A percentile compares a stretch with the other conserved stretches of the same genome.
phyloP scores from a whole-genome alignment of 2,797 vertebrate species.

The Holocentrus rufus region DNA sequence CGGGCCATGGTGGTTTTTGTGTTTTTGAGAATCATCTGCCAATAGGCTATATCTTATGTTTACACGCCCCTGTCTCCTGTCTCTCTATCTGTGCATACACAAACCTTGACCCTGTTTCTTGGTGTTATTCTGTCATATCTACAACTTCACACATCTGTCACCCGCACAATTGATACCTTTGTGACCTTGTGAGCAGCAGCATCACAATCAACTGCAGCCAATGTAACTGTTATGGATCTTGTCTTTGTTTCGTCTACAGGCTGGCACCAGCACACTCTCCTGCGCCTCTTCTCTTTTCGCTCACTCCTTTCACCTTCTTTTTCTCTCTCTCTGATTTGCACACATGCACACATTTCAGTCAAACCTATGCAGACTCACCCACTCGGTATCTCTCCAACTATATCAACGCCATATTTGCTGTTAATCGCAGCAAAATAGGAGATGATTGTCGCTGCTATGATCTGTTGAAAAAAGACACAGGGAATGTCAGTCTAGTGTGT shows the following conservation, averaged over 20 bases:
- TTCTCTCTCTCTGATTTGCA: conserved; percentile 2
- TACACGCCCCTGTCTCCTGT: neutral
- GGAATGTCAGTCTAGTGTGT: neutral
- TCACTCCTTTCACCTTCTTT: neutral
- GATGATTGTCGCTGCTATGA: conserved; percentile 85
- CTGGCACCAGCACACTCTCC: neutral
- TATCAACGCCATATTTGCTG: conserved; percentile 76
- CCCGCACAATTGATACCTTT: neutral
- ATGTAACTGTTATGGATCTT: neutral
- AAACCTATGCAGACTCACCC: conserved; percentile 82
- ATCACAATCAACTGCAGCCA: neutral
- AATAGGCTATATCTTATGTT: neutral
- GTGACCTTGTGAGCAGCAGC: conserved; percentile 16
- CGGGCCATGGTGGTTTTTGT: neutral
- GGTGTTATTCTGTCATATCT: conserved; percentile 8
- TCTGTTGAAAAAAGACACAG: conserved; percentile 62
- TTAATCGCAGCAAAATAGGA: conserved; percentile 81
- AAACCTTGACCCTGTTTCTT: conserved; percentile 10
- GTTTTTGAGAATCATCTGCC: neutral
- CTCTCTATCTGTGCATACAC: conserved; percentile 1
- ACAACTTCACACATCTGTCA: conserved; percentile 12
- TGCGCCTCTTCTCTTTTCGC: neutral
- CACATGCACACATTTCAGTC: neutral
- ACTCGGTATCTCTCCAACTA: conserved; percentile 89
- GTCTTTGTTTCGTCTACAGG: neutral